phyloP scores from a whole-genome alignment of 2,888 invertebrate species.

The Eumacrocentrus americanus region DNA sequence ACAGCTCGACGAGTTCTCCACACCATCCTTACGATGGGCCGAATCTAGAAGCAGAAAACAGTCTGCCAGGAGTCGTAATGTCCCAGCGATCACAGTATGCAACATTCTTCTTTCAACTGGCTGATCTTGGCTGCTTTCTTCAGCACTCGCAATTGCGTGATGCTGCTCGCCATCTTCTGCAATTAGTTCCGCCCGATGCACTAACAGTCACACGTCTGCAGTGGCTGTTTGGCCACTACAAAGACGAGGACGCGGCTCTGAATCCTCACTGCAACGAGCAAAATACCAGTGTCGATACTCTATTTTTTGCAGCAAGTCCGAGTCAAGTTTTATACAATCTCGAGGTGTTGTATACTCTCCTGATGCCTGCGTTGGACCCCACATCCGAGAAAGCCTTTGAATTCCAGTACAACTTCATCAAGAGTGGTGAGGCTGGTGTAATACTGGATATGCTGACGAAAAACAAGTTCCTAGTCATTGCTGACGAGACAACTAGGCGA shows the following conservation, averaged over 20 bases:
- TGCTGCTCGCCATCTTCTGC: constrained; percentile 78
- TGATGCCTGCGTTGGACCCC: constrained; percentile 89
- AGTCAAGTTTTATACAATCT: constrained; percentile 79
- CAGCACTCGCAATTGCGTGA: constrained; percentile 82
- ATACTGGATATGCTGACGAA: constrained; percentile 83
- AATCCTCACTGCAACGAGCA: constrained; percentile 46
- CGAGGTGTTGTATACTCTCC: constrained; percentile 83
- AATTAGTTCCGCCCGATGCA: constrained; percentile 80
- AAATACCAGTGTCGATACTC: constrained; percentile 65
- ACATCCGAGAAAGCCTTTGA: constrained; percentile 75
- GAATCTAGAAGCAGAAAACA: constrained; percentile 83
- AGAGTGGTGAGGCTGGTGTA: constrained; percentile 70
- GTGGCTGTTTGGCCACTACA: constrained; percentile 64
- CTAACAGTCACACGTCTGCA: constrained; percentile 68
- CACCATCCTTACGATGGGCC: constrained; percentile 83
- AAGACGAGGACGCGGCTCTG: constrained; percentile 46
- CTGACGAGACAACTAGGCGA: constrained; percentile 79
- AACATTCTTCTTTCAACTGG: constrained; percentile 83
- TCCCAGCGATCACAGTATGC: constrained; percentile 79
- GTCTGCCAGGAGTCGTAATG: constrained; percentile 86
- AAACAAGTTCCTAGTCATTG: constrained; percentile 80
- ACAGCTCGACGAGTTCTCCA: constrained; percentile 92
- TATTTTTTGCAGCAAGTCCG: constrained; percentile 75
- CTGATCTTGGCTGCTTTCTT: constrained; percentile 85
- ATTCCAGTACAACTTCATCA: constrained; percentile 74